These are phyloP conservation scores for Pollenia amentaria DNA, from an alignment of 2,888 invertebrate genomes.

Conservation along the genomic window DNA sequence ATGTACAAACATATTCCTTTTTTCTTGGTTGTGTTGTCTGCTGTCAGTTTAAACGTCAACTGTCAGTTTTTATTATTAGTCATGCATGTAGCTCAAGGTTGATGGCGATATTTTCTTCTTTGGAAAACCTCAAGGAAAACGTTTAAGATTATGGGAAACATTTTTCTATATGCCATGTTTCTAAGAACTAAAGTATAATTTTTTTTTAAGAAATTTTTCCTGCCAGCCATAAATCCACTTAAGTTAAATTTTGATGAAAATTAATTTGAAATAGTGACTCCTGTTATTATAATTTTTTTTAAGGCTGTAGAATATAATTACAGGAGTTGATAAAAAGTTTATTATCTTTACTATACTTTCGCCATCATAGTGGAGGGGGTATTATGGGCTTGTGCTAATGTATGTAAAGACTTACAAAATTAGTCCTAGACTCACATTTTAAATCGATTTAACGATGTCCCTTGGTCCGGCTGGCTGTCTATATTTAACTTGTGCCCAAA, in stretches of 20 bases:
- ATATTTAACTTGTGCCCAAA: too few species aligned
- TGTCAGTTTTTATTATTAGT: conserved; percentile 47
- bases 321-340: background rate
- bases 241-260: conserved; percentile 41
- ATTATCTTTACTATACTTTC: background rate
- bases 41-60: conserved; percentile 54
- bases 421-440: too few species aligned
- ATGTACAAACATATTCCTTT: too few species aligned
- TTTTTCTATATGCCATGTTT: background rate
- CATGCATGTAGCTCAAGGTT: conserved; percentile 30
- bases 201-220: background rate
- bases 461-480: too few species aligned
- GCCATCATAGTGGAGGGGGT: too few species aligned
- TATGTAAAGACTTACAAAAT: too few species aligned
- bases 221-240: conserved; percentile 3
- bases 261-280: conserved; percentile 42
- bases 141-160: background rate
- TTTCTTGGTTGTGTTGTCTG: background rate
- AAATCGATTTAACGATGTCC: too few species aligned
- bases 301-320: background rate
- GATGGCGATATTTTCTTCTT: background rate
- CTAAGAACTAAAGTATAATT: too few species aligned
- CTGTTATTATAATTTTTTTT: background rate
- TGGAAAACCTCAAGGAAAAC: background rate
- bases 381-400: too few species aligned